phyloP scores from a whole-genome alignment of 2,797 vertebrate species.

The Clarias pachynema region DNA sequence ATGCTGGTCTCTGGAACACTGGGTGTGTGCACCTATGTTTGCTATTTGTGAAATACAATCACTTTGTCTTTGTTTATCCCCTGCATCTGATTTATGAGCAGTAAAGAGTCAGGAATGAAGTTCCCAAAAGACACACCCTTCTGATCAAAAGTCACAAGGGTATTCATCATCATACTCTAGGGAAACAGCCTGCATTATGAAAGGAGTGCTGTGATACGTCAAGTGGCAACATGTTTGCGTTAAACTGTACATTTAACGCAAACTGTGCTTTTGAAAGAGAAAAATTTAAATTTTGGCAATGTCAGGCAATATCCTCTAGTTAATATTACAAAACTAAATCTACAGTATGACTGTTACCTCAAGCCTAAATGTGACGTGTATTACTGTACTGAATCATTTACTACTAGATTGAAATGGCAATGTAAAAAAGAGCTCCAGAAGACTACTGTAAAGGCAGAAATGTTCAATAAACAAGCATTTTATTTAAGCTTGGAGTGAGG shows the following conservation, averaged over 20 bases:
- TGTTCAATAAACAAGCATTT: background rate
- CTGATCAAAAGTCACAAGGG: constrained; percentile 2
- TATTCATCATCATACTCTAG: background rate
- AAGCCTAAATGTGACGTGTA: background rate
- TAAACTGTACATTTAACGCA: background rate
- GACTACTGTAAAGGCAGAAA: background rate
- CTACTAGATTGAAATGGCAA: background rate
- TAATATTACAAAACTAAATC: background rate
- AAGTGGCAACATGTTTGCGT: background rate
- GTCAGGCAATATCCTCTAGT: background rate
- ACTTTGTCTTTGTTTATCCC: background rate
- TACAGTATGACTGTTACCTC: background rate
- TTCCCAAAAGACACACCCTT: background rate
- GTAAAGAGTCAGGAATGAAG: background rate
- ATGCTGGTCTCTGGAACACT: background rate
- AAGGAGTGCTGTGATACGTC: background rate
- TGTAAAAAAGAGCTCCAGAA: background rate
- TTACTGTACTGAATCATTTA: background rate
- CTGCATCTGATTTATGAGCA: background rate
- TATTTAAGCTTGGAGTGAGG: background rate
- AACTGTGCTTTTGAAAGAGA: background rate
- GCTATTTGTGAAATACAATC: background rate
- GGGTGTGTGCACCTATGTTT: background rate
- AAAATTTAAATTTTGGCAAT: background rate
- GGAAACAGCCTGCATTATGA: background rate